These are phyloP conservation scores for Pygoscelis antarcticus DNA, from an alignment of 2,113 vertebrate genomes.

Conservation along the genomic window DNA sequence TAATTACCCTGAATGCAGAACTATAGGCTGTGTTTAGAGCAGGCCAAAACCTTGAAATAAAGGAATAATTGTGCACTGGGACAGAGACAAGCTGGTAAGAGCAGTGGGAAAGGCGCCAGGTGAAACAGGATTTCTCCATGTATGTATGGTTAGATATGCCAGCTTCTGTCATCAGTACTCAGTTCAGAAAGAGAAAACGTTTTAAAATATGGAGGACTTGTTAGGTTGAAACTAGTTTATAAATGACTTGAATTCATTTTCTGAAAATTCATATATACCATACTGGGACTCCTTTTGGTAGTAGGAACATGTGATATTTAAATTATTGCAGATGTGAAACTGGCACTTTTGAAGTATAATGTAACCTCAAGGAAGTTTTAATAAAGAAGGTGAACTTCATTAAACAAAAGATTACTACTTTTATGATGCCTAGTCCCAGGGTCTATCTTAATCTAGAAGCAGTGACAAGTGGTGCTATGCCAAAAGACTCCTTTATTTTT, in stretches of 20 bases:
- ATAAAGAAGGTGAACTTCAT: neutral
- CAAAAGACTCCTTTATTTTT: neutral
- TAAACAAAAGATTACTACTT: neutral
- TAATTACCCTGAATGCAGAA: neutral
- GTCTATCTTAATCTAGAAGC: neutral
- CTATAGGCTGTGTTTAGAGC: neutral
- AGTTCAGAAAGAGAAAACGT: neutral
- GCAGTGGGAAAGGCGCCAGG: neutral
- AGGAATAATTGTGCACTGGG: neutral
- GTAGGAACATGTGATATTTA: neutral
- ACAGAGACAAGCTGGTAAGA: neutral
- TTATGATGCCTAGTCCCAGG: neutral
- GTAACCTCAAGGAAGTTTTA: neutral
- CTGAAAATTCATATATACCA: neutral
- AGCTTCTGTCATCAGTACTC: neutral
- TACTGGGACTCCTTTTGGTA: neutral
- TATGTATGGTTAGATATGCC: fast-evolving
- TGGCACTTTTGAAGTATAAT: neutral
- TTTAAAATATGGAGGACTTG: neutral
- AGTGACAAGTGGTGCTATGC: neutral
- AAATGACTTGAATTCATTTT: neutral
- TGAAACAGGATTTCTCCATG: neutral
- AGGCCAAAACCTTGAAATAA: neutral
- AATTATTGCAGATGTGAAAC: neutral
- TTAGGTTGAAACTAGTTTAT: neutral